Conservation (phyloP, 2,888 invertebrate species). For the Heliconius cydno region DNA sequence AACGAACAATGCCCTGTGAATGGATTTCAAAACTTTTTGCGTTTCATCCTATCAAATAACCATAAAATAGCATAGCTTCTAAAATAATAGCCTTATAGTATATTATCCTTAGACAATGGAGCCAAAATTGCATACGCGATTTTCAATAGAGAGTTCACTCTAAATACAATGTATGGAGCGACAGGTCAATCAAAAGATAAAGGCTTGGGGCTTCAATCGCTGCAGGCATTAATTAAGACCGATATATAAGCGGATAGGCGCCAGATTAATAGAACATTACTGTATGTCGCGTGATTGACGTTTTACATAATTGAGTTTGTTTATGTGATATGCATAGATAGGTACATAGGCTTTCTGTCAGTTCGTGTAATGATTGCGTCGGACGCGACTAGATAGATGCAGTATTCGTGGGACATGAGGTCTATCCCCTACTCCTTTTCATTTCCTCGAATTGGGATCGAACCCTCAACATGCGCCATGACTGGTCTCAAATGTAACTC, state of each 20-base stretch:
- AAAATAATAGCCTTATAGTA: constrained; percentile 36
- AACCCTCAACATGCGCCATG: neutral
- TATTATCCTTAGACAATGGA: constrained; percentile 37
- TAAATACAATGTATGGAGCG: constrained; percentile 51
- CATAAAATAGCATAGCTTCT: constrained; percentile 23
- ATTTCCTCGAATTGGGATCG: too few species aligned
- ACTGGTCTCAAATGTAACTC: constrained; percentile 2
- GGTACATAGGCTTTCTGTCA: constrained; percentile 10
- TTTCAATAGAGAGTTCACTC: constrained; percentile 38
- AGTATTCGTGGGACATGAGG: neutral
- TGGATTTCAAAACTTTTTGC: constrained; percentile 38
- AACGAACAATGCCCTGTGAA: constrained; percentile 24
- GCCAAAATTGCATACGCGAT: constrained; percentile 41
- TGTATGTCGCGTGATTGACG: constrained; percentile 43
- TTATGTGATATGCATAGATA: constrained; percentile 14
- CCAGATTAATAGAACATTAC: constrained; percentile 52
- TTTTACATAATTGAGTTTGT: constrained; percentile 45
- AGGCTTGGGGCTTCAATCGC: constrained; percentile 65
- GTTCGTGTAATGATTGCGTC: constrained; percentile 4
- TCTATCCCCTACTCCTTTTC: too few species aligned
- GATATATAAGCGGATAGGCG: constrained; percentile 73
- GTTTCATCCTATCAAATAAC: constrained; percentile 31
- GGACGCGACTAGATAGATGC: neutral
- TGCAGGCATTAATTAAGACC: constrained; percentile 72
- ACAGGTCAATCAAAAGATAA: constrained; percentile 80